Percentiles rank a stretch among this genome's conserved stretches.
Conservation (phyloP, 2,888 invertebrate genomes). For the Merodon equestris region DNA sequence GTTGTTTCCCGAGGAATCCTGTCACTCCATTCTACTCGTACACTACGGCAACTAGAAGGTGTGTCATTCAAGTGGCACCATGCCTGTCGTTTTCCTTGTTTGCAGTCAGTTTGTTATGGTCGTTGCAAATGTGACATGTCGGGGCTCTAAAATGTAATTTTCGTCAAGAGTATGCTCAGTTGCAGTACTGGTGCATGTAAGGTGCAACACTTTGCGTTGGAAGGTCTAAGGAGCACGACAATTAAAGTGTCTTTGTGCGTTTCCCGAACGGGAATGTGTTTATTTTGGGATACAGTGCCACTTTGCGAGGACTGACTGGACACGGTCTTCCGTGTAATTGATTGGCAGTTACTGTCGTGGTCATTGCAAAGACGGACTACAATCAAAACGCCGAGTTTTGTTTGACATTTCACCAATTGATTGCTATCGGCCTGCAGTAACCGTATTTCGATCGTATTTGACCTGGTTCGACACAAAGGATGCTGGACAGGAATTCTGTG, state of each 20-base stretch:
- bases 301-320: constrained; percentile 30
- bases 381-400: constrained; percentile 49
- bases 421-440: constrained; percentile 4
- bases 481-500: constrained; percentile 6
- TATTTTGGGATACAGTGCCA: constrained; percentile 41
- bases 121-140: constrained; percentile 5
- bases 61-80: constrained; percentile 52
- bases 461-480: constrained; percentile 23
- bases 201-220: constrained; percentile 12
- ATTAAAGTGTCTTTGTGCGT: constrained; percentile 53
- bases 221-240: constrained; percentile 43
- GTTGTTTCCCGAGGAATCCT: constrained; percentile 32
- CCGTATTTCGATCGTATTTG: constrained; percentile 3
- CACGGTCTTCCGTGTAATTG: constrained; percentile 54
- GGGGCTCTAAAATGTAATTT: constrained; percentile 42
- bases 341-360: constrained; percentile 37
- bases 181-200: constrained; percentile 1
- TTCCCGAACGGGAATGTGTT: constrained; percentile 49
- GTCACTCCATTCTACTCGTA: constrained; percentile 25
- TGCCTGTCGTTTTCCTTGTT: constrained; percentile 15
- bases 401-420: constrained; percentile 50
- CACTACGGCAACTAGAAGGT: constrained; percentile 16
- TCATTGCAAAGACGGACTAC: constrained; percentile 24
- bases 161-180: constrained; percentile 42
- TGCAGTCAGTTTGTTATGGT: neutral